These are phyloP conservation scores for Stegodyphus mimosarum DNA, from an alignment of 1,140 invertebrate species.

Conservation along the genomic window DNA sequence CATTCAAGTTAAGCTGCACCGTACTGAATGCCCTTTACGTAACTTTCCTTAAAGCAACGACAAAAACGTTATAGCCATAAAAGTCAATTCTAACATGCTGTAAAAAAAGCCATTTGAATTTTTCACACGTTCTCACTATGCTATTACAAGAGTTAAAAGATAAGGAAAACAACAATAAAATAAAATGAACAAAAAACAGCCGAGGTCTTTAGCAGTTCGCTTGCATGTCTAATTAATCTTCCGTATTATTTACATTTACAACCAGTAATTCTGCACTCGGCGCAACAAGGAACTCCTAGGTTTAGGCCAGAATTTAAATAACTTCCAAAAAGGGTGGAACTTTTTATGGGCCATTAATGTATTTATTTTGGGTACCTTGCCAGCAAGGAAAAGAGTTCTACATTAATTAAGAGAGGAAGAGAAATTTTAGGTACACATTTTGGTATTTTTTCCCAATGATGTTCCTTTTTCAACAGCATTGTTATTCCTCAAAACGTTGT, in stretches of 20 bases:
- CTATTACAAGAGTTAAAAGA: constrained; percentile 32
- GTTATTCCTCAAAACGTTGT: no score
- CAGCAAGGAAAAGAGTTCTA: constrained; percentile 25
- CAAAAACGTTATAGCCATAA: constrained; percentile 10
- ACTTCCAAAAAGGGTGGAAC: constrained; percentile 37
- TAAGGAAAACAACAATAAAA: constrained; percentile 32
- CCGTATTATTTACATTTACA: constrained; percentile 59
- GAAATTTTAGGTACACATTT: neutral
- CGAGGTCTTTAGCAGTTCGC: constrained; percentile 42
- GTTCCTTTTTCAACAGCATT: neutral
- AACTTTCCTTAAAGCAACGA: constrained; percentile 17
- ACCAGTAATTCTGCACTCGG: constrained; percentile 24
- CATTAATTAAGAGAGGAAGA: constrained; percentile 48
- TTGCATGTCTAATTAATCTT: constrained; percentile 57
- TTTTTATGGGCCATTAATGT: constrained; percentile 58
- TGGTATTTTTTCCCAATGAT: neutral
- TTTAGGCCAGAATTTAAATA: constrained; percentile 56
- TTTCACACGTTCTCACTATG: constrained; percentile 40
- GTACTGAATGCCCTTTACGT: neutral
- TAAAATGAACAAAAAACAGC: constrained; percentile 8
- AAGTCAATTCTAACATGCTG: constrained; percentile 47
- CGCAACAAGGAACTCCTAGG: constrained; percentile 19
- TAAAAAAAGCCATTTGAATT: constrained; percentile 56
- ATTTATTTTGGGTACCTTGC: constrained; percentile 44
- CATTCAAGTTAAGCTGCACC: no score